phyloP scores from a whole-genome alignment of 2,888 invertebrate genomes.

The Perithous albicinctus region DNA sequence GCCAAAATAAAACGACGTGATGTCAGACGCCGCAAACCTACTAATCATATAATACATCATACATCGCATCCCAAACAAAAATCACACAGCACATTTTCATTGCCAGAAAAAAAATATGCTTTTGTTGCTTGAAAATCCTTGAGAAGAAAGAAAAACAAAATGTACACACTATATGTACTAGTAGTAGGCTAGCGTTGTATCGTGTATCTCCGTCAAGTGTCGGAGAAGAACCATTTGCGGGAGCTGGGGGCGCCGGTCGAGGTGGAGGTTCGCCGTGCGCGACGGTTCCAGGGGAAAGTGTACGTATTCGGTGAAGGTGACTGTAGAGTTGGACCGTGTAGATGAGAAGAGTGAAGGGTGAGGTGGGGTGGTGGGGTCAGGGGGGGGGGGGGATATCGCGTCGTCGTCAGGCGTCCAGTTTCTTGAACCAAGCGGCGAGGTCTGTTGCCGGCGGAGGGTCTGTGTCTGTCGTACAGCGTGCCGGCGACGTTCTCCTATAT shows the following conservation, averaged over 20 bases:
- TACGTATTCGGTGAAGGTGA: conserved; percentile 37
- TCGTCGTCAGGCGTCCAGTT: conserved; percentile 61
- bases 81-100: too few species aligned
- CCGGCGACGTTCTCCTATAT: conserved; percentile 60
- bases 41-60: too few species aligned
- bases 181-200: background rate
- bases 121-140: background rate
- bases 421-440: conserved; percentile 55
- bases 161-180: background rate
- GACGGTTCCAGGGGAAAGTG: conserved; percentile 73
- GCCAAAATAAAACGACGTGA: too few species aligned
- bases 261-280: conserved; percentile 61
- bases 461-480: conserved; percentile 42
- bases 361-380: background rate
- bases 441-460: conserved; percentile 26
- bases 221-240: conserved; percentile 72
- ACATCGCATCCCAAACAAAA: too few species aligned
- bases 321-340: conserved; percentile 3
- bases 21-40: too few species aligned
- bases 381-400: background rate
- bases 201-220: conserved; percentile 64
- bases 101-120: too few species aligned
- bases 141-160: background rate
- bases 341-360: background rate
- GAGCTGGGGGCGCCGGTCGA: conserved; percentile 72